Percentiles rank a stretch among this genome's conserved stretches.
These are phyloP conservation scores for Pocillopora grandis DNA, from an alignment of 92 coral and sea anemone species.

Conservation along the genomic window DNA sequence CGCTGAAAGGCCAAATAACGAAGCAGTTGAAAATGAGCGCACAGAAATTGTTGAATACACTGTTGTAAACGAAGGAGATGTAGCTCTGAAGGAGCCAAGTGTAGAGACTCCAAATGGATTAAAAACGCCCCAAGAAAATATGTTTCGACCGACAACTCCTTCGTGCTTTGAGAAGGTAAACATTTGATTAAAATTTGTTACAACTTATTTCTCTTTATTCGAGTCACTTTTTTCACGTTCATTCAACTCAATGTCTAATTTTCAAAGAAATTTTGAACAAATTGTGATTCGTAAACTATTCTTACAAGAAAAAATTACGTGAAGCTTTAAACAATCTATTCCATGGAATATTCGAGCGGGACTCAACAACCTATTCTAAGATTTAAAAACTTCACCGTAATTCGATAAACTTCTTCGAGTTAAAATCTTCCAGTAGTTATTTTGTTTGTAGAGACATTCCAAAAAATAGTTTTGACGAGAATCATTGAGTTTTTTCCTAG, in stretches of 20 bases:
- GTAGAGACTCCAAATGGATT: constrained; percentile 28
- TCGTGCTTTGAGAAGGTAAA: constrained; percentile 34
- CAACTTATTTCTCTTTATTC: background rate
- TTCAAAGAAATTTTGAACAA: background rate
- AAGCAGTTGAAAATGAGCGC: constrained; percentile 28
- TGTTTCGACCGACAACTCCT: constrained; percentile 18
- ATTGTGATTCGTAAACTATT: background rate
- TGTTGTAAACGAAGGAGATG: constrained; percentile 40
- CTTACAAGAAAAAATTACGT: background rate
- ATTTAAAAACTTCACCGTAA: background rate
- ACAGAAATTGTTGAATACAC: constrained; percentile 39
- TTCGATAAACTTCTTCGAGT: background rate
- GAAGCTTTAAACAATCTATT: background rate
- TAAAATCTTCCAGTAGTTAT: no score
- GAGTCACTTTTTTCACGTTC: background rate
- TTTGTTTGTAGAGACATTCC: background rate
- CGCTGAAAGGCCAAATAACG: constrained; percentile 33
- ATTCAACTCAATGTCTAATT: background rate
- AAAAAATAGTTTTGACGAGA: background rate
- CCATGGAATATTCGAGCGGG: background rate
- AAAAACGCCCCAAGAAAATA: constrained; percentile 34
- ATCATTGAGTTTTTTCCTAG: constrained; percentile 28
- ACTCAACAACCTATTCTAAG: background rate
- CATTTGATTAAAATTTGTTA: background rate
- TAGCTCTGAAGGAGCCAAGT: constrained; percentile 18